Evolutionary conservation across 2,113 vertebrate species (phyloP), one percentile per base, ranked within the genome.

Genomic region (Vimba vimba): DNA sequence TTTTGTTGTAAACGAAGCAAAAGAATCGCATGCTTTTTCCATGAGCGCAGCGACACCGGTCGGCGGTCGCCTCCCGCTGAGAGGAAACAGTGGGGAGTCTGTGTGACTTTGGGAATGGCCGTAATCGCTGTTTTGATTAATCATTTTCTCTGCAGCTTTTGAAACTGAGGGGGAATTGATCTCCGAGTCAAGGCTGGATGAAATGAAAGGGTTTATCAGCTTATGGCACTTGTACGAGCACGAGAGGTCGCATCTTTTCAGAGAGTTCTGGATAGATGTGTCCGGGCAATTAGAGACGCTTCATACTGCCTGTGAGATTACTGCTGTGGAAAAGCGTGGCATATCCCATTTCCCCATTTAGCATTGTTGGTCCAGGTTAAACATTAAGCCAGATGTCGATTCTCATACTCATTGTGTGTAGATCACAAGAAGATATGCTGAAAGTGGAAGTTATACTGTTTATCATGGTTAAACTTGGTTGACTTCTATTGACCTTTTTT

Each of bases 131-230:
- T 93, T 94, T 93, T 94, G 91, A 94, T 93, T 91, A 88, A 90
- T 92, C 88, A 89, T 93, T 92, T 92, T 91, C 64, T 76, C 88
- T 64, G 86, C 87, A 87, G 93, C 91, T 91, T 91, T 94, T 90
- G 85, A 88, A 85, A 88, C 45, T 76, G 62, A 85, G 82, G 75
- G 59, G 87, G 86, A 87, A 82, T 85, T 79, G 83, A 92, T 93
- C 91, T 86, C 82, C 82, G 86, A 66, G 52, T 86, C 84, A 85
- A 66, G 52, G 89, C 88, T 89, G 50, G 86, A 91, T 91, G 88
- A 91, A 90, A 93, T 94, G 89, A 94, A 94, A 91, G 92, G 93
- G 85, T 94, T 94, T 93, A 94, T 92, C 92, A 92, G 92, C 92
- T 94, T 95, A 95, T 94, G 92, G 93, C 83, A 89, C 91, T 94